phyloP scores from a whole-genome alignment of 2,797 vertebrate genomes.

The Ciconia nigra region DNA sequence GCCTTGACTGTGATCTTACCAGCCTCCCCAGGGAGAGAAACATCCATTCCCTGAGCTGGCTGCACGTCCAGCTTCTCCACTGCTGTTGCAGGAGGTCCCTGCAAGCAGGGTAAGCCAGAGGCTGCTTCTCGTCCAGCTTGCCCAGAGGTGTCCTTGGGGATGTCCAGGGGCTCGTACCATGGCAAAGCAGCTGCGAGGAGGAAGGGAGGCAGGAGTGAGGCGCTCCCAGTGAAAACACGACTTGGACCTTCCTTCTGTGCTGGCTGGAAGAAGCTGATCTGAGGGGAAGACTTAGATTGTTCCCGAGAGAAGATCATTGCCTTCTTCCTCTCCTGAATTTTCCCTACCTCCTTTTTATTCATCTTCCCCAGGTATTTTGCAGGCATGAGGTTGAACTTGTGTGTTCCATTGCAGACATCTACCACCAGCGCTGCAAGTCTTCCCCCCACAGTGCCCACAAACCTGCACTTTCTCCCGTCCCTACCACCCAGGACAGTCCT shows the following conservation, averaged over 20 bases:
- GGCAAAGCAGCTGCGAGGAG: background rate
- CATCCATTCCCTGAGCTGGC: background rate
- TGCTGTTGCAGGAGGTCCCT: background rate
- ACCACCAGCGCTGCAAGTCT: background rate
- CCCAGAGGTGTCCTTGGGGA: background rate
- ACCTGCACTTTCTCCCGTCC: background rate
- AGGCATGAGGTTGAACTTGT: background rate
- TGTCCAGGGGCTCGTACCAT: background rate
- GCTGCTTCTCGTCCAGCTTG: background rate
- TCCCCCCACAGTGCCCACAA: accelerated
- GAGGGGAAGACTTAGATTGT: background rate
- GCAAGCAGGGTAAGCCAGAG: background rate
- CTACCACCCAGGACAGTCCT: background rate
- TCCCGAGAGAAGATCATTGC: background rate
- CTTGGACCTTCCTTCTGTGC: background rate
- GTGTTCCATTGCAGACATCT: background rate
- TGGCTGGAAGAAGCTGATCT: background rate
- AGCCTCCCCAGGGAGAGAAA: background rate
- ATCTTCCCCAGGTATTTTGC: background rate
- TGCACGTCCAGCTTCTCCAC: background rate
- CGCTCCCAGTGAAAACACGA: background rate
- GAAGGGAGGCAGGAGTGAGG: background rate
- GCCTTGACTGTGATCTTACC: background rate
- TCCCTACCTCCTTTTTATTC: background rate
- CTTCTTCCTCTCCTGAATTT: background rate